Evolutionary conservation across 2,797 vertebrate species (phyloP).

Genomic region (Siniperca obscura): DNA sequence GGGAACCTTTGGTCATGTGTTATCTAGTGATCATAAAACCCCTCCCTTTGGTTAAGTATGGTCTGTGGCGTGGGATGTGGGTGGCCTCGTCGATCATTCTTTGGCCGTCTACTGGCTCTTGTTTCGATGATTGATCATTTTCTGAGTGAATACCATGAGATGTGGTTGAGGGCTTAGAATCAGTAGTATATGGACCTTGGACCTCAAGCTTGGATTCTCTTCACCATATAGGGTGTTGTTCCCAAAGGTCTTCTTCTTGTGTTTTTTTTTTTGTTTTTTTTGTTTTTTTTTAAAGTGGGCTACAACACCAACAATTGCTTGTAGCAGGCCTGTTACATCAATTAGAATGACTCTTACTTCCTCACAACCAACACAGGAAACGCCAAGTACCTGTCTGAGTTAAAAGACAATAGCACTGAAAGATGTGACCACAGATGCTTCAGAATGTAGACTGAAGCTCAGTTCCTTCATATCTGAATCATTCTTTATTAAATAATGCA

Average conservation of each 20-base stretch:
- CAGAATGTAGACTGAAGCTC: neutral
- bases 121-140: neutral
- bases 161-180: neutral
- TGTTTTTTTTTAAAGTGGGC: too few relatives aligned
- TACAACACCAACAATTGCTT: neutral
- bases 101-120: neutral
- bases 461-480: neutral
- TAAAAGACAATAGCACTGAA: neutral
- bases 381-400: neutral
- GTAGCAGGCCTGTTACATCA: neutral
- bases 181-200: neutral
- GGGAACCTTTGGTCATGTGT: neutral
- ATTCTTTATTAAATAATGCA: neutral
- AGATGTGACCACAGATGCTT: neutral
- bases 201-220: neutral
- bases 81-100: neutral
- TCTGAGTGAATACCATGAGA: constrained; percentile 4
- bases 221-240: neutral
- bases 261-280: neutral
- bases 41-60: neutral
- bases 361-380: neutral
- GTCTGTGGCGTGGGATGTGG: neutral
- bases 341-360: neutral
- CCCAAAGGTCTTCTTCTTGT: neutral
- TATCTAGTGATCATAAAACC: neutral